These are phyloP conservation scores for Ophioderma brevispina DNA, from an alignment of 35 echinoderm and acorn worm genomes.

Conservation along the genomic window DNA sequence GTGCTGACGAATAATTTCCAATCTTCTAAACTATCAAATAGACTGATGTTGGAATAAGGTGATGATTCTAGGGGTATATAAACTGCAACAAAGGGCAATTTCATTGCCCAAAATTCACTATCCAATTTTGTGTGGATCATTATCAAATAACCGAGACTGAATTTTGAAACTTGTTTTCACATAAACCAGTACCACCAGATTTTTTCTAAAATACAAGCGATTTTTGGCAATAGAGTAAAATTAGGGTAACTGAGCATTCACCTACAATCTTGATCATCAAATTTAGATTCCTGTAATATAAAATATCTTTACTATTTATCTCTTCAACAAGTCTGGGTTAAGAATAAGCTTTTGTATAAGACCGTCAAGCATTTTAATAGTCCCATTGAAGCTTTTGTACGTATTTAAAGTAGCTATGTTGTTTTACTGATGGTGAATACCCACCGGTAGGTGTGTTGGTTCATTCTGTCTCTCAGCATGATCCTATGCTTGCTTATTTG, in stretches of 20 bases:
- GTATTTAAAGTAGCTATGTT: too few relatives aligned
- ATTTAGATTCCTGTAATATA: not conserved
- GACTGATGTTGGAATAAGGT: not conserved
- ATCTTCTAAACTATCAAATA: not conserved
- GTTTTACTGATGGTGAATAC: too few relatives aligned
- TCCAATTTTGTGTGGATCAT: not conserved
- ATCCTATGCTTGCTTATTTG: too few relatives aligned
- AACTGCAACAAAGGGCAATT: not conserved
- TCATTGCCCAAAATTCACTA: not conserved
- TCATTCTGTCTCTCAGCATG: too few relatives aligned
- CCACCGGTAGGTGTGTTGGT: too few relatives aligned
- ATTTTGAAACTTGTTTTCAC: too few relatives aligned
- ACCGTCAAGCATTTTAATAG: not conserved
- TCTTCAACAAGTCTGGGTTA: not conserved
- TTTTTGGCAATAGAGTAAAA: not conserved
- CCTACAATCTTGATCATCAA: not conserved
- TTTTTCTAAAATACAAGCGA: too few relatives aligned
- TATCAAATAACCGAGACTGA: not conserved
- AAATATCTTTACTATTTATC: not conserved
- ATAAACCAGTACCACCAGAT: too few relatives aligned
- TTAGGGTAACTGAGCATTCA: not conserved
- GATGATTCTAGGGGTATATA: not conserved
- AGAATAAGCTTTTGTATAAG: not conserved
- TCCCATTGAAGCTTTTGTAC: too few relatives aligned
- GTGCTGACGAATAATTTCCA: not conserved